Conservation (phyloP, 2,888 invertebrate genomes). For the Aphelenchoides bicaudatus region DNA sequence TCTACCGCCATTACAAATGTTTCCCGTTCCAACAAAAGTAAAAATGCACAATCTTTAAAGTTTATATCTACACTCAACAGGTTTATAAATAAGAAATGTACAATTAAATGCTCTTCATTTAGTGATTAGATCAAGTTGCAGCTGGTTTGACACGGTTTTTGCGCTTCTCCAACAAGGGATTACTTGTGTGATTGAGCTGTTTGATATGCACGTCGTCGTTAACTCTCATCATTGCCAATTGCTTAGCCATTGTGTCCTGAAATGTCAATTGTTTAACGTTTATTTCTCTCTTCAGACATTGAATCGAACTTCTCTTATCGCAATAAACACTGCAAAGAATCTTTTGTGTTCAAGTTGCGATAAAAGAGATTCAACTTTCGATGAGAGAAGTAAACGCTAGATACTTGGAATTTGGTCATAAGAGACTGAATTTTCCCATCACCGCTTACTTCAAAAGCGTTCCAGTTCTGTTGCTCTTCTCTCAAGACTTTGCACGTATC, state of each 20-base stretch:
- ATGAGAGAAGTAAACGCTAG: not conserved
- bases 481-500: constrained; percentile 82
- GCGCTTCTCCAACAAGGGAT: constrained; percentile 71
- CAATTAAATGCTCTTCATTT: too few species aligned
- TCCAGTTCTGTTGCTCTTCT: constrained; percentile 89
- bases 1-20: too few species aligned
- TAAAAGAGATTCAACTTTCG: constrained; percentile 7
- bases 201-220: constrained; percentile 90
- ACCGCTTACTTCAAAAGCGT: constrained; percentile 74
- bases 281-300: constrained; percentile 3
- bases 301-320: too few species aligned
- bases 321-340: too few species aligned
- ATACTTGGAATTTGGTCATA: not conserved
- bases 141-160: too few species aligned
- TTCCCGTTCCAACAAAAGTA: too few species aligned
- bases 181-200: constrained; percentile 84
- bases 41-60: too few species aligned
- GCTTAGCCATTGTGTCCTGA: constrained; percentile 92
- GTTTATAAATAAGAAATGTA: too few species aligned
- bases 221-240: constrained; percentile 93
- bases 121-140: too few species aligned
- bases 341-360: too few species aligned
- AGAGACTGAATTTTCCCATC: not conserved
- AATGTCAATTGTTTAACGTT: constrained; percentile 22
- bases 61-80: too few species aligned